These are phyloP conservation scores for Scaptomyza caliginosa DNA, from an alignment of 2,888 invertebrate species.

Conservation along the genomic window DNA sequence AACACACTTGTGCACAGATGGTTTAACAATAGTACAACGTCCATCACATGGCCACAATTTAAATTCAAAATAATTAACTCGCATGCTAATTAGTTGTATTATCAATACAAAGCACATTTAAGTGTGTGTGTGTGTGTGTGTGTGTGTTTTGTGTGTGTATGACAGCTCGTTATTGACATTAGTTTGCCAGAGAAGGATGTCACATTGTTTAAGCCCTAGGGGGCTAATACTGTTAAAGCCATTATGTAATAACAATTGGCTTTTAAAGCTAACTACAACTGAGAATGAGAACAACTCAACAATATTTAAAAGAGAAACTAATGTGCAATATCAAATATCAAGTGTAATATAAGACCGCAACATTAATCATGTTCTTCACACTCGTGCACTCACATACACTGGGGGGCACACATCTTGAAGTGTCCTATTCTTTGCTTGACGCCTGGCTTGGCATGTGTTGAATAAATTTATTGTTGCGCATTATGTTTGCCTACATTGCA, in stretches of 20 bases:
- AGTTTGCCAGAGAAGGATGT: slow-evolving; percentile 17
- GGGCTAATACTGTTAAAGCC: slow-evolving; percentile 30
- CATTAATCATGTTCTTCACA: slow-evolving; percentile 65
- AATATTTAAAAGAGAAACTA: slow-evolving; percentile 13
- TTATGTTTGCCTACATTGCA: slow-evolving; percentile 61
- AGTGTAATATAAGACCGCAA: slow-evolving; percentile 63
- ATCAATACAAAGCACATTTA: slow-evolving; percentile 44
- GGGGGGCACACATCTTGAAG: slow-evolving; percentile 40
- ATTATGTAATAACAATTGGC: slow-evolving; percentile 23
- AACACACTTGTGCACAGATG: slow-evolving; percentile 30
- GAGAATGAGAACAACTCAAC: slow-evolving; percentile 6
- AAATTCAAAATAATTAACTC: slow-evolving; percentile 74
- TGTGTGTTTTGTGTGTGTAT: slow-evolving; percentile 14
- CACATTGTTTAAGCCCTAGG: slow-evolving; percentile 39
- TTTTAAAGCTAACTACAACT: slow-evolving; percentile 13
- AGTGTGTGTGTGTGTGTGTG: neutral
- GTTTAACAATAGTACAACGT: slow-evolving; percentile 51
- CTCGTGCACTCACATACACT: slow-evolving; percentile 22
- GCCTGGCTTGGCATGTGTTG: slow-evolving; percentile 64
- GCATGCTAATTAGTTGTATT: slow-evolving; percentile 74
- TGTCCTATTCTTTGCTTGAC: slow-evolving; percentile 32
- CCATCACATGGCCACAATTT: slow-evolving; percentile 41
- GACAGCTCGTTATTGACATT: slow-evolving; percentile 60
- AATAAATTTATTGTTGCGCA: slow-evolving; percentile 79
- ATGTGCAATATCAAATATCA: slow-evolving; percentile 70